Percentiles rank a stretch among this genome's conserved stretches.
phyloP scores from a whole-genome alignment of 2,113 vertebrate species.

The Thunnus maccoyii region DNA sequence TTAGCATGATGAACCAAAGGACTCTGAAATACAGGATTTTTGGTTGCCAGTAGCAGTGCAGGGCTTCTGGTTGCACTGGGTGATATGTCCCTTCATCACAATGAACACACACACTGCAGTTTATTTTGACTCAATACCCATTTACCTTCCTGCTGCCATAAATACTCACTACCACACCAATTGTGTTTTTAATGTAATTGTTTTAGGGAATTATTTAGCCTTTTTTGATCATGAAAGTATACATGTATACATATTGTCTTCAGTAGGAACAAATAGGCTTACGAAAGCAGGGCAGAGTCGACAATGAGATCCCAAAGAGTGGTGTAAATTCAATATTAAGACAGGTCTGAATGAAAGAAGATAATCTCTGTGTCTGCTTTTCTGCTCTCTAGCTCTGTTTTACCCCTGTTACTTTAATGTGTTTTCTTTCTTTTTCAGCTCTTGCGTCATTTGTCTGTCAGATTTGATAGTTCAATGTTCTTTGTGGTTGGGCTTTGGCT shows the following conservation, averaged over 20 bases:
- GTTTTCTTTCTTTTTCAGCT: background rate
- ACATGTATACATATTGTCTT: too few species aligned
- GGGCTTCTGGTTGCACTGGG: too few species aligned
- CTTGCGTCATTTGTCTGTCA: background rate
- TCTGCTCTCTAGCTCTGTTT: background rate
- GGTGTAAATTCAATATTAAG: background rate
- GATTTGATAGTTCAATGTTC: background rate
- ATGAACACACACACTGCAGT: too few species aligned
- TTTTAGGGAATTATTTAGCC: too few species aligned
- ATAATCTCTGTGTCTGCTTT: background rate
- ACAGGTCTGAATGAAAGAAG: background rate
- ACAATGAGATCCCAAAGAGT: background rate
- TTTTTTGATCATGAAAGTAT: too few species aligned
- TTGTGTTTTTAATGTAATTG: too few species aligned
- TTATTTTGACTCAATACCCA: too few species aligned
- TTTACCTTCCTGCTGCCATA: too few species aligned
- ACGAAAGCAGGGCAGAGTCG: background rate
- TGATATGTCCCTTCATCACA: too few species aligned
- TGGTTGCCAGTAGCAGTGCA: too few species aligned
- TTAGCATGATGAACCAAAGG: background rate
- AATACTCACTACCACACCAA: too few species aligned
- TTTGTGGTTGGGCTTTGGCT: background rate
- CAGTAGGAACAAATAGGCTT: too few species aligned
- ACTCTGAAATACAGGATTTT: background rate
- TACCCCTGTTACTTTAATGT: background rate